Evolutionary conservation across 2,888 invertebrate species (phyloP).

Genomic region (Eucera pruinosa): DNA sequence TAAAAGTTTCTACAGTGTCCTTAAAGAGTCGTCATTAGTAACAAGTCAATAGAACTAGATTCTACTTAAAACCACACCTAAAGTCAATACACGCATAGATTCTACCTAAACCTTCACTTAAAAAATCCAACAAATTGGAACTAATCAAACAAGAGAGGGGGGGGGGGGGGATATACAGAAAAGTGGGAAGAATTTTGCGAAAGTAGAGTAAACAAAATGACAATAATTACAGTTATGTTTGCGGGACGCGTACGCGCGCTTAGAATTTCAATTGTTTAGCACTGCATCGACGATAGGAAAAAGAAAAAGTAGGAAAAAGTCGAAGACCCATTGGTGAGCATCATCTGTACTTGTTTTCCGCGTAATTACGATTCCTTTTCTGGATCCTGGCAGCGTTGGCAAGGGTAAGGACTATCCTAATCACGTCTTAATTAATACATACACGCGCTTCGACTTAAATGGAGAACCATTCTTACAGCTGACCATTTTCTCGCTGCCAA

Average conservation of each 20-base stretch:
- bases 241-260: neutral
- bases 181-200: neutral
- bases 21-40: too few species aligned
- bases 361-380: constrained; percentile 61
- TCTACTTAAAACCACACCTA: too few species aligned
- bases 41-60: too few species aligned
- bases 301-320: neutral
- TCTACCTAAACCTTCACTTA: too few species aligned
- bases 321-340: constrained; percentile 33
- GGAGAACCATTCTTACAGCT: constrained; percentile 25
- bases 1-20: too few species aligned
- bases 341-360: constrained; percentile 54
- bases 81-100: too few species aligned
- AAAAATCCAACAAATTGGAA: too few species aligned
- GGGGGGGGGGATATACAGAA: too few species aligned
- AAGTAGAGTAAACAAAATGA: neutral
- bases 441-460: constrained; percentile 32
- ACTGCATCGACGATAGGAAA: neutral
- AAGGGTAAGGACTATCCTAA: constrained; percentile 50
- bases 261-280: constrained; percentile 26
- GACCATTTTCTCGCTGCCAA: constrained; percentile 48
- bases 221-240: neutral
- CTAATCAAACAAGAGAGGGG: too few species aligned
- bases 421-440: constrained; percentile 64
- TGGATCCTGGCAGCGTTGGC: constrained; percentile 8